Evolutionary conservation across 2,888 invertebrate species (phyloP), one percentile per base, ranked within the genome.

Genomic region (Andrena camellia): DNA sequence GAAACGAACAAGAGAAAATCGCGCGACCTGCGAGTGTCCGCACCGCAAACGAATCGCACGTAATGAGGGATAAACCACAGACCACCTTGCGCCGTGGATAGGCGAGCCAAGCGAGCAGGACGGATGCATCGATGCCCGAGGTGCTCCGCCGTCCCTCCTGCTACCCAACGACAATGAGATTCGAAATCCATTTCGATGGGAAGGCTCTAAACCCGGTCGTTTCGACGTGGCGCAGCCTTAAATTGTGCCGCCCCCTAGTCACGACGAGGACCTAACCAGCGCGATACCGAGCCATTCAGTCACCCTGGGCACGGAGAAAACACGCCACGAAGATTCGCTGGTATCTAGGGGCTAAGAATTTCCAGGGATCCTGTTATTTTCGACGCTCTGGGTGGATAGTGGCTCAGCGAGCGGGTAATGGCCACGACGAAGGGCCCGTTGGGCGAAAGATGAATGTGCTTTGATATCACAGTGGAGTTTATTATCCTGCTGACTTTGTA

Each of bases 11-110:
- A 68, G 76, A 88, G 88, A 80, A 88, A 87, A 83, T 84, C 86
- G 77, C 81, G 66, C 77, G 67, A 74, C 63, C 67, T 73, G 81
- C 73, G 81, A 88, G 62, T 70, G 80, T 80, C 81, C 81, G 64
- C 76, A 84, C 89, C 87, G 86, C 90, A 87, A 90, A 90, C 90
- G 90, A 90, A 91, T 90, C 88, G 86, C 88, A 85, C 83, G 88
- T 91, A 90, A 91, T 88, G 91, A 90, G 90, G 89, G 86, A 89
- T 87, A 89, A 90, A 91, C 90, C 91, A 83, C 88, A 90, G 81
- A 82, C 86, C 78, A 52, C 76, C 85, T 84, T 66, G 57, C 81
- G 8, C 57, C 66, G 70, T 80, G 74, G 82, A 84, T 73, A 68
- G 79, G 73, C 54, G 68, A 68, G 60, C 78, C 70, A 62, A 75